Conservation (phyloP, 1,140 invertebrate species). For the Teleogryllus occipitalis region DNA sequence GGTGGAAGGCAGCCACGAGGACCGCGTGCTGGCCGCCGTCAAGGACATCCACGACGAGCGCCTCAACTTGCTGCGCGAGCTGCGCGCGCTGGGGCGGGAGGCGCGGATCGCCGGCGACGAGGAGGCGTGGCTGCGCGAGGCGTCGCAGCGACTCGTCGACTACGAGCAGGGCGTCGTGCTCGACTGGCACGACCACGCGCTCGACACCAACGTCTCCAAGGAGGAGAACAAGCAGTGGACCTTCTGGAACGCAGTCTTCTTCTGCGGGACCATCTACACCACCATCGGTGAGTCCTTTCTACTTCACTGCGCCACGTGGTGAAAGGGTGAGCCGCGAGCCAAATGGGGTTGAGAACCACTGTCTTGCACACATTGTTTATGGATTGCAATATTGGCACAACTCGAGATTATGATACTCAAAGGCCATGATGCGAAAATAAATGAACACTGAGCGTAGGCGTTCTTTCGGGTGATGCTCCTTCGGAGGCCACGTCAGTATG, state of each 20-base stretch:
- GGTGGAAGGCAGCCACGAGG: conserved; percentile 58
- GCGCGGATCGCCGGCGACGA: conserved; percentile 12
- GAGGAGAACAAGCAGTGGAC: conserved; percentile 55
- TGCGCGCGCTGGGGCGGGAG: conserved; percentile 7
- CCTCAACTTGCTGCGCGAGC: conserved; percentile 33
- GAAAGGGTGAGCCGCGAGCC: no score
- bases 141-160: conserved; percentile 32
- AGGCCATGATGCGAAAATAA: no score
- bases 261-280: conserved; percentile 85
- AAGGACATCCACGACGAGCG: conserved; percentile 10
- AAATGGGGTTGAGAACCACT: no score
- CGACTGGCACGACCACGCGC: conserved; percentile 43
- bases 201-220: conserved; percentile 31
- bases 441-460: no score
- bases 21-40: conserved; percentile 42
- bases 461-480: no score
- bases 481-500: no score
- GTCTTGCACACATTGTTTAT: no score
- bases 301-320: no score
- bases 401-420: no score
- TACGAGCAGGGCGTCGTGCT: conserved; percentile 48
- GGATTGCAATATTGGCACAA: no score
- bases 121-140: conserved; percentile 16
- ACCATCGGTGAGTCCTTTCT: conserved; percentile 69
- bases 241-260: conserved; percentile 86